Conservation (phyloP, 2,797 vertebrate genomes). For the Ficedula albicollis region DNA sequence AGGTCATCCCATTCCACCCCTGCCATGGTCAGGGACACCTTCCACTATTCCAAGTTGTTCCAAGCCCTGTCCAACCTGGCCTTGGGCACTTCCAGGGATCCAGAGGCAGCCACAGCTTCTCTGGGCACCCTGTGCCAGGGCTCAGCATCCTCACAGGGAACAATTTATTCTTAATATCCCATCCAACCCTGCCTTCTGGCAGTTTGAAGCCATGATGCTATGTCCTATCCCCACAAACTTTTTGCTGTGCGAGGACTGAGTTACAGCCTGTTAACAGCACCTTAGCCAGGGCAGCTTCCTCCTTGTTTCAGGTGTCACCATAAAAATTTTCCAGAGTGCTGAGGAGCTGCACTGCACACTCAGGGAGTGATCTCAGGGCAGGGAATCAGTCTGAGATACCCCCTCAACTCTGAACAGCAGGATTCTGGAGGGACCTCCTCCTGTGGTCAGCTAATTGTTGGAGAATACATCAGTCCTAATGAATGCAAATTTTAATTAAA, state of each 20-base stretch:
- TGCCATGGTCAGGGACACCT: not conserved
- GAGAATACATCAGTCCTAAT: not conserved
- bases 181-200: not conserved
- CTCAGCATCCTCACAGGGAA: fast-evolving
- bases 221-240: not conserved
- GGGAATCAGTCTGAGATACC: not conserved
- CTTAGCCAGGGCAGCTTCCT: not conserved
- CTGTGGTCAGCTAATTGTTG: too few species aligned
- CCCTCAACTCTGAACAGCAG: not conserved
- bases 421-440: too few species aligned
- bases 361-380: not conserved
- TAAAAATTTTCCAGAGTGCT: not conserved
- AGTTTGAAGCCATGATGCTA: not conserved
- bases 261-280: not conserved
- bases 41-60: fast-evolving
- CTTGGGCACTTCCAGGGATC: not conserved
- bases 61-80: fast-evolving
- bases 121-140: not conserved
- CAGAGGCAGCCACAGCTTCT: not conserved
- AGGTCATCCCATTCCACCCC: fast-evolving
- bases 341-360: not conserved
- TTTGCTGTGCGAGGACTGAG: not conserved
- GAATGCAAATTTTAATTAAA: not conserved
- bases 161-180: not conserved
- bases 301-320: not conserved